Evolutionary conservation across 2,113 vertebrate genomes (phyloP).

Genomic region (Kryptolebias marmoratus): DNA sequence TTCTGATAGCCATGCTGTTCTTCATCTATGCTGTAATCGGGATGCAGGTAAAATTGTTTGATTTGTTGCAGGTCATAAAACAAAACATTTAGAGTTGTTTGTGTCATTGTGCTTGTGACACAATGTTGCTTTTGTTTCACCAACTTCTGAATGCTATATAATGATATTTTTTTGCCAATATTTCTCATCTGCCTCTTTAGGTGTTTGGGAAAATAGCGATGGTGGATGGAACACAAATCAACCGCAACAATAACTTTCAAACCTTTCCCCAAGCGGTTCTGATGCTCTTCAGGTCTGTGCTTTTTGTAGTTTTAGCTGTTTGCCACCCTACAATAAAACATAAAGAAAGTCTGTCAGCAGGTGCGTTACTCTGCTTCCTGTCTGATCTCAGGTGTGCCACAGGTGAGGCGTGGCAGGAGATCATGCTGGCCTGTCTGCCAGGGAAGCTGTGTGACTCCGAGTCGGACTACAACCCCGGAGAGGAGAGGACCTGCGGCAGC

Average conservation of each 20-base stretch:
- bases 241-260: constrained; percentile 99
- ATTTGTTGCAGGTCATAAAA: neutral
- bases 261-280: constrained; percentile 97
- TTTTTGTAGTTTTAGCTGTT: neutral
- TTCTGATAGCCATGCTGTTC: constrained; percentile 98
- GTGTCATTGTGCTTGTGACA: neutral
- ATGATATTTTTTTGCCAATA: neutral
- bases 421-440: constrained; percentile 95
- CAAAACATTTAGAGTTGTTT: neutral
- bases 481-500: constrained; percentile 93
- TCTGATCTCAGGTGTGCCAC: constrained; percentile 89
- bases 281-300: constrained; percentile 92
- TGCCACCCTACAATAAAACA: neutral
- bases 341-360: neutral
- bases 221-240: constrained; percentile 96
- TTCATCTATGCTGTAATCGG: constrained; percentile 99
- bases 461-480: constrained; percentile 90
- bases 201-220: constrained; percentile 98
- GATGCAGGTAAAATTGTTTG: constrained; percentile 88
- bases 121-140: neutral
- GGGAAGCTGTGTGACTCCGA: constrained; percentile 93
- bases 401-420: constrained; percentile 98
- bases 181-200: constrained; percentile 65
- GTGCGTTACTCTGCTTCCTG: neutral
- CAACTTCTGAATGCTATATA: neutral